phyloP scores from a whole-genome alignment of 2,888 invertebrate species.

The Dryomyza anilis region DNA sequence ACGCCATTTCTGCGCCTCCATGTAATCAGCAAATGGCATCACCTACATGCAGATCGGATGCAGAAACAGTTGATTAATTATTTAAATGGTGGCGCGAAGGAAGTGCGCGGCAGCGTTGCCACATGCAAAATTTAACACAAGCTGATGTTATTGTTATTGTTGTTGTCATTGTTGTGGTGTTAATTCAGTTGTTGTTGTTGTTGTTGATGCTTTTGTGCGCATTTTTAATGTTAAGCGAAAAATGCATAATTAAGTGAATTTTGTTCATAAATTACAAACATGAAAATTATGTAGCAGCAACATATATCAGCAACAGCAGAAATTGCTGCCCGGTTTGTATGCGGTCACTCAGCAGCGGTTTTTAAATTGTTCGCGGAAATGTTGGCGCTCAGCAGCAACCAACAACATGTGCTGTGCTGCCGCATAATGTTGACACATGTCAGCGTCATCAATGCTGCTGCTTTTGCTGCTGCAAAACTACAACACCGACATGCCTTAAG shows the following conservation, averaged over 20 bases:
- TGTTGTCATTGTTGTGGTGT: conserved; percentile 12
- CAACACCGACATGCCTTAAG: conserved; percentile 2
- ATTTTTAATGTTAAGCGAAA: conserved; percentile 14
- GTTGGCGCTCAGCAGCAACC: conserved; percentile 4
- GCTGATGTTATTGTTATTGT: conserved; percentile 8
- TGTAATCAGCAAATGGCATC: conserved; percentile 16
- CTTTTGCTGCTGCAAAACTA: too few species aligned
- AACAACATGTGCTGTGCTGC: neutral
- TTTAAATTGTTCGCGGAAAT: conserved; percentile 21
- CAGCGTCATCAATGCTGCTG: neutral
- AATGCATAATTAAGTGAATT: conserved; percentile 26
- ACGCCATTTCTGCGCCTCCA: neutral
- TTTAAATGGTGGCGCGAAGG: conserved; percentile 45
- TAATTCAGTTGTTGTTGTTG: conserved; percentile 2
- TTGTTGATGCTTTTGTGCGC: conserved; percentile 1
- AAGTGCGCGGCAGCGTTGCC: neutral
- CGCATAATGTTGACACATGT: conserved; percentile 17
- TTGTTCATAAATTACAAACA: conserved; percentile 22
- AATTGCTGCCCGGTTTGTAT: too few species aligned
- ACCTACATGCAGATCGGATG: neutral
- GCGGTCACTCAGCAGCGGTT: conserved; percentile 26
- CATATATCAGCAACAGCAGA: too few species aligned
- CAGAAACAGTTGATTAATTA: conserved; percentile 46
- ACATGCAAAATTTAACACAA: conserved; percentile 1
- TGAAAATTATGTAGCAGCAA: conserved; percentile 10